A percentile compares a stretch with the other conserved stretches of the same genome.
phyloP scores from a whole-genome alignment of 2,113 vertebrate genomes.

The Crocuta crocuta region DNA sequence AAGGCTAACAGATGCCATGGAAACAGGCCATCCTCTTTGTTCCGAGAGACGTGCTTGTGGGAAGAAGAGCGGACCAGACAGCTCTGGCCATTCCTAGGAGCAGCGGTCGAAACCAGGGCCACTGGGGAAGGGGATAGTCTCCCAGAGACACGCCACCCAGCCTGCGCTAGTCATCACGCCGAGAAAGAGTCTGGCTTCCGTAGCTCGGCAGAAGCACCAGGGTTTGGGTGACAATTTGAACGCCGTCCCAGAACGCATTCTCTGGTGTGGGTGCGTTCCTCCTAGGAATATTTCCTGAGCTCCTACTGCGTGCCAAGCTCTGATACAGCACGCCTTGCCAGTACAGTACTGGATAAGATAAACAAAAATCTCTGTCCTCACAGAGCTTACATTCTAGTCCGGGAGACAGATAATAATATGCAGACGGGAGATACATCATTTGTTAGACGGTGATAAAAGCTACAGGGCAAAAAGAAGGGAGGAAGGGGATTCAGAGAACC shows the following conservation, averaged over 20 bases:
- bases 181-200: neutral
- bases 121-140: neutral
- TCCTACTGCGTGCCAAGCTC: neutral
- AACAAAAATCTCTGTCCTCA: neutral
- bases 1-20: neutral
- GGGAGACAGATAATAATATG: neutral
- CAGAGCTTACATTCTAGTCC: neutral
- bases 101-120: neutral
- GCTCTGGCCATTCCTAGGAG: neutral
- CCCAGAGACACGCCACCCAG: neutral
- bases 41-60: neutral
- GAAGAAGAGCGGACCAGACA: neutral
- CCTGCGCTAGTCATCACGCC: neutral
- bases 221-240: neutral
- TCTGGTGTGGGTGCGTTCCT: neutral
- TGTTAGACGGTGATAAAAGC: neutral
- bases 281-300: neutral
- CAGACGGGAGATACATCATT: neutral
- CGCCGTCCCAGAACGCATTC: neutral
- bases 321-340: neutral
- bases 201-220: neutral
- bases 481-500: neutral
- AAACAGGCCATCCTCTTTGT: conserved; percentile 8
- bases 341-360: neutral
- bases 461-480: neutral